Evolutionary conservation across 2,888 invertebrate genomes (phyloP).

Genomic region (Drosophila anomelani): DNA sequence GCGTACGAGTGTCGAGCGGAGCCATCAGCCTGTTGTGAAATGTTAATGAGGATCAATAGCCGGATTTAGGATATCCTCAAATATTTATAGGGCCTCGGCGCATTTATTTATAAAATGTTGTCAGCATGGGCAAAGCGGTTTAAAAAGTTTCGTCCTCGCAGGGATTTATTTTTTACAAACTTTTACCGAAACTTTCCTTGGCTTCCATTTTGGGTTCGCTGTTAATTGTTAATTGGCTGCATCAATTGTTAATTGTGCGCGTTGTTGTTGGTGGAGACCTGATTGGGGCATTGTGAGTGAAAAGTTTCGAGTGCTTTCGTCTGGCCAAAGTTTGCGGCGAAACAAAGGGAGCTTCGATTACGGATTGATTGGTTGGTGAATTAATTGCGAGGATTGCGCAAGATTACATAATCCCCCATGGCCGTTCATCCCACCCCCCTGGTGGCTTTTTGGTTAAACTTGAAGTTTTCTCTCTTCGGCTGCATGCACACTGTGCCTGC

Average conservation of each 20-base stretch:
- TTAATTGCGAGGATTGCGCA: constrained; percentile 48
- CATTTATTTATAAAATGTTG: constrained; percentile 35
- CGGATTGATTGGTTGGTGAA: constrained; percentile 51
- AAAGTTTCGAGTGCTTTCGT: constrained; percentile 75
- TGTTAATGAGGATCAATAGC: constrained; percentile 37
- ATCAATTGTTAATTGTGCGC: constrained; percentile 70
- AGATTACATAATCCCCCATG: constrained; percentile 42
- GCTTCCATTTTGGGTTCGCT: constrained; percentile 29
- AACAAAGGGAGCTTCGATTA: constrained; percentile 47
- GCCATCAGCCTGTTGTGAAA: constrained; percentile 31
- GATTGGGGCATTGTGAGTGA: constrained; percentile 43
- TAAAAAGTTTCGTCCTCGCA: constrained; percentile 25
- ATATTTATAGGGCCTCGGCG: constrained; percentile 22
- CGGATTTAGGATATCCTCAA: constrained; percentile 11
- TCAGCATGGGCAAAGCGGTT: constrained; percentile 30
- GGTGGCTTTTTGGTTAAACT: constrained; percentile 3
- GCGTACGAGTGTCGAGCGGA: constrained; percentile 49
- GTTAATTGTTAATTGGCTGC: constrained; percentile 71
- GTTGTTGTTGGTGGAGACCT: constrained; percentile 44
- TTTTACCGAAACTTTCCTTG: constrained; percentile 33
- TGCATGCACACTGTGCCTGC: constrained; percentile 16
- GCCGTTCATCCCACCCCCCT: constrained; percentile 13
- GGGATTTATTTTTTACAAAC: constrained; percentile 30
- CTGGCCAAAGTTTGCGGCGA: constrained; percentile 63
- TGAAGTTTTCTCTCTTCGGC: constrained; percentile 3